These are phyloP conservation scores for Diacarnus erythraeanus DNA, from an alignment of 37 sponge, comb jelly and placozoan genomes.

Conservation along the genomic window DNA sequence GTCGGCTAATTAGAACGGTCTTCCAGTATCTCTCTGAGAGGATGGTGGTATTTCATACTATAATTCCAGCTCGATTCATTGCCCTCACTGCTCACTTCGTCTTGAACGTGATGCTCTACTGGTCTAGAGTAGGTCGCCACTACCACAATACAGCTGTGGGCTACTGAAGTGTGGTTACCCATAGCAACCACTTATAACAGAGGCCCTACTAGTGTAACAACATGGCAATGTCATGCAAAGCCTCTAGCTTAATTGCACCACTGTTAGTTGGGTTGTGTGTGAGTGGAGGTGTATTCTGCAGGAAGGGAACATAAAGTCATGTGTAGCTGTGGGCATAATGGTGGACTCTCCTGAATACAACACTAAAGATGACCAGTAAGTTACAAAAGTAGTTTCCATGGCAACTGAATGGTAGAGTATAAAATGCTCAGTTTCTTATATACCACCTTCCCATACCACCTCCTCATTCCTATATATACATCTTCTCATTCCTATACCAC, in stretches of 20 bases:
- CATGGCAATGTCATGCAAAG: too few relatives aligned
- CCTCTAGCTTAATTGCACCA: too few relatives aligned
- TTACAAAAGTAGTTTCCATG: background rate
- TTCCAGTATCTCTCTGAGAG: background rate
- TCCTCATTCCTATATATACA: background rate
- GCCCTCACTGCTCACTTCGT: constrained; percentile 79
- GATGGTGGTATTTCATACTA: constrained; percentile 33
- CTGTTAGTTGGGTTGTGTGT: too few relatives aligned
- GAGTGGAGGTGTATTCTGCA: constrained; percentile 1
- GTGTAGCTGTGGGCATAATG: constrained; percentile 17
- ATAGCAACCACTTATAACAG: constrained; percentile 8
- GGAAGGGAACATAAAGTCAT: constrained; percentile 55
- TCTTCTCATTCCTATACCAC: background rate
- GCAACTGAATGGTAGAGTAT: background rate
- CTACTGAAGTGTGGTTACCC: background rate
- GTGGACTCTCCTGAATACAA: constrained; percentile 36
- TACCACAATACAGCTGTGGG: background rate
- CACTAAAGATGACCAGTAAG: constrained; percentile 65
- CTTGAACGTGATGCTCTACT: constrained; percentile 73
- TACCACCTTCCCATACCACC: background rate
- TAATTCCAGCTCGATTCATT: constrained; percentile 80
- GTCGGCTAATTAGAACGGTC: background rate
- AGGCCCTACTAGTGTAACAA: background rate
- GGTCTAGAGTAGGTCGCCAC: constrained; percentile 62
- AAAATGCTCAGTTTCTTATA: too few relatives aligned